Base-by-base conservation (phyloP, 2,888 invertebrate genomes). In the Malacosoma neustria region DNA sequence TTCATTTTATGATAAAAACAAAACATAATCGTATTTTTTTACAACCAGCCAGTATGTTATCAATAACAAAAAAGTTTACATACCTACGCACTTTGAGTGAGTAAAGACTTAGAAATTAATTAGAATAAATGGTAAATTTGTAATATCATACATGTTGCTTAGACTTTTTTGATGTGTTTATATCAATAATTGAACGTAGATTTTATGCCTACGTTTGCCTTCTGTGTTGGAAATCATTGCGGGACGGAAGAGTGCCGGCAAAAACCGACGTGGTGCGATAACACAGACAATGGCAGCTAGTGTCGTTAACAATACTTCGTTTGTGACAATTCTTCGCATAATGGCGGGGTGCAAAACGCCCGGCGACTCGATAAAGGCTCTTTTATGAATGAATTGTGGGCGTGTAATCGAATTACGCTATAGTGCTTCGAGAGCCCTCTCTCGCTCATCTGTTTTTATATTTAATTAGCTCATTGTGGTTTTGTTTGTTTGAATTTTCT, bases 291-390 rank as follows among this genome's bases (percentile, higher is more conserved):
- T 79, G 69, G 69, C 56, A 66, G 61, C 77, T 75, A 80, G 81
- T 81, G 81, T 77, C 68, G 70, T 61, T 64, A 57, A 84, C 84
- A 84, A 84, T 82, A 76, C 62, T 82, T 84, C 84, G 81, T 84
- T 84, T 84, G 81, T 82, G 81, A 72, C 75, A 67, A 80, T 79
- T 82, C 84, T 81, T 80, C 77, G 70, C 79, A 79, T 73, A 80
- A 80, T 79, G 54, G 71, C 72, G 69, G 76, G 72, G 76, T 64
- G 76, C 73, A 69, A 75, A 75, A 69, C 72, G 74, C 66, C 58
- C 57, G 46, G 72, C 80, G 77, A 81, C 74, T 80, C 74, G 76
- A 82, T 84, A 76, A 73, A 77, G 69, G 67, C 57, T 67, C 73
- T 69, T 79, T 81, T 79, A 79, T 80, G 67, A 66, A 36, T 51